phyloP scores from a whole-genome alignment of 2,797 vertebrate genomes.

The Falco concolor region DNA sequence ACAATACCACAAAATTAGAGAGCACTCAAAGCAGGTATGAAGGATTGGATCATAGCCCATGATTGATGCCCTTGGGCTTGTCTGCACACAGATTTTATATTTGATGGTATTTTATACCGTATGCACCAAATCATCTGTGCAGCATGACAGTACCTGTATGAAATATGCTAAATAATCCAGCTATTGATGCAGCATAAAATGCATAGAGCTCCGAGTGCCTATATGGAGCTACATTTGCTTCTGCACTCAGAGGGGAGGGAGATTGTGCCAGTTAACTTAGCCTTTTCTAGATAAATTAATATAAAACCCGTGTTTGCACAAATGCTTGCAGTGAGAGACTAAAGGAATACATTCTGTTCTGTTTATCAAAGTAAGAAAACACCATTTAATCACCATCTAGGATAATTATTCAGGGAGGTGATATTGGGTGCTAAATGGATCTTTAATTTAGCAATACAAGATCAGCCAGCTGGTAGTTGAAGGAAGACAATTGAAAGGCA shows the following conservation, averaged over 20 bases:
- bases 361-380: conserved; percentile 47
- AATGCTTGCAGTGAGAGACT: conserved; percentile 6
- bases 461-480: conserved; percentile 44
- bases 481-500: conserved; percentile 45
- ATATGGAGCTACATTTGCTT: background rate
- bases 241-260: background rate
- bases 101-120: background rate
- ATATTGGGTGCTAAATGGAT: conserved; percentile 50
- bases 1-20: background rate
- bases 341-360: conserved; percentile 36
- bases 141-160: background rate
- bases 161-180: background rate
- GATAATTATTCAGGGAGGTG: conserved; percentile 47
- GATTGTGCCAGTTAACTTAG: background rate
- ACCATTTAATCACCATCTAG: conserved; percentile 41
- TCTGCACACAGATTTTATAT: background rate
- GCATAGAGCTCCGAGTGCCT: background rate
- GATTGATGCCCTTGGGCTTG: background rate
- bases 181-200: background rate
- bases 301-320: conserved; percentile 32
- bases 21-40: background rate
- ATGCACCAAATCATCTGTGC: background rate
- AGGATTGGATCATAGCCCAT: background rate
- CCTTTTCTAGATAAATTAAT: conserved; percentile 15
- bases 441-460: conserved; percentile 43